These are phyloP conservation scores for Opisthocomus hoazin DNA, from an alignment of 2,113 vertebrate genomes.

Conservation along the genomic window DNA sequence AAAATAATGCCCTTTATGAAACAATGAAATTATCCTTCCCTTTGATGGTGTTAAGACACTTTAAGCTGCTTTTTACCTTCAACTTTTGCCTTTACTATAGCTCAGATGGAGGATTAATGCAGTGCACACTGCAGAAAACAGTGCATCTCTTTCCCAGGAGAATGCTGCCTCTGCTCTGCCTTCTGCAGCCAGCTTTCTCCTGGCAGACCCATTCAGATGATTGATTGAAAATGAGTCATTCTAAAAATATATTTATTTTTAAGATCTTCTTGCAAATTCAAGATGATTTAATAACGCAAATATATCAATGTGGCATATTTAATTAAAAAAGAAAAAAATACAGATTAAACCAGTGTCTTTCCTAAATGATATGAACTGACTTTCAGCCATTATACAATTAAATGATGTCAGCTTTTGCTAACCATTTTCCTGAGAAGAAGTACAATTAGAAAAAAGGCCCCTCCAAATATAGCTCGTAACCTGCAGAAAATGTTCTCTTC, in stretches of 20 bases:
- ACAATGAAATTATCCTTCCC: neutral
- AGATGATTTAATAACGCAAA: neutral
- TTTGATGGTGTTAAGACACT: neutral
- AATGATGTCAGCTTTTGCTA: neutral
- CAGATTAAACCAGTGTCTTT: neutral
- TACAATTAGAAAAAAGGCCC: neutral
- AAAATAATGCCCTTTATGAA: neutral
- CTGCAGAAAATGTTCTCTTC: neutral
- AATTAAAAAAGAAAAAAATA: neutral
- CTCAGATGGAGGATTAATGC: neutral
- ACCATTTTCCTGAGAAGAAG: neutral
- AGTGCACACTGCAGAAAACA: neutral
- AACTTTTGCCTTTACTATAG: neutral
- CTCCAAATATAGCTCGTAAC: neutral
- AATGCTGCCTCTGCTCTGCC: neutral
- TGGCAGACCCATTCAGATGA: neutral
- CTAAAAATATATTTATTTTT: slow-evolving; percentile 4
- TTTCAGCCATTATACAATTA: neutral
- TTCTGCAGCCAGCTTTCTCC: neutral
- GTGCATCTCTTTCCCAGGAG: neutral
- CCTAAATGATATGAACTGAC: neutral
- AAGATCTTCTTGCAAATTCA: neutral
- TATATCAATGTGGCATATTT: slow-evolving; percentile 9
- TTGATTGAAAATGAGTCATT: neutral
- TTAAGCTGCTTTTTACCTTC: neutral